Percentiles rank a stretch among this genome's conserved stretches.
Conservation (phyloP, 2,113 vertebrate genomes). For the Elachura formosa region DNA sequence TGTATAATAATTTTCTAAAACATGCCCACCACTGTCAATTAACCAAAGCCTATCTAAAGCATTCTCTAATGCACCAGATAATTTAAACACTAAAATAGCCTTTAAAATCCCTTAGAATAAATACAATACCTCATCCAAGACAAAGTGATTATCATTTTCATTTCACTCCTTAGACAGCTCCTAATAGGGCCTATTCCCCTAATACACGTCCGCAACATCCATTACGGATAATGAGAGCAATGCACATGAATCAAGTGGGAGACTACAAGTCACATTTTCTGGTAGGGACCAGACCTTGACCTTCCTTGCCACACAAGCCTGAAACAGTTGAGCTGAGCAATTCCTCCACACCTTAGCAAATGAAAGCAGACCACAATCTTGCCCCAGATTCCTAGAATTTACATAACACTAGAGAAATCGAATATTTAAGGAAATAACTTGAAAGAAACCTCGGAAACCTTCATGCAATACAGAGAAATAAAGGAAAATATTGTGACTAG, state of each 20-base stretch:
- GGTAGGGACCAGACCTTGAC: neutral
- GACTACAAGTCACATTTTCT: neutral
- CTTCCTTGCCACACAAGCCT: neutral
- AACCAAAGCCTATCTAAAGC: conserved; percentile 13
- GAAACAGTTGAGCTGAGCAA: neutral
- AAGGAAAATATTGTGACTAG: neutral
- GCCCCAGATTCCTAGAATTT: neutral
- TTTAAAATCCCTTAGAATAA: conserved; percentile 42
- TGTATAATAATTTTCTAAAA: conserved; percentile 30
- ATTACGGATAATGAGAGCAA: neutral
- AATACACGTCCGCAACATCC: neutral
- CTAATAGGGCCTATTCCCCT: neutral
- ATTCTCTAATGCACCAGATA: conserved; percentile 7
- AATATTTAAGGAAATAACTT: neutral
- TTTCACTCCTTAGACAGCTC: neutral
- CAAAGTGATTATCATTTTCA: conserved; percentile 28
- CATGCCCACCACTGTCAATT: conserved; percentile 31
- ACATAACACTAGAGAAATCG: neutral
- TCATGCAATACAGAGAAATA: neutral
- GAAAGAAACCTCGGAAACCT: neutral
- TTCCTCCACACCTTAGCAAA: neutral
- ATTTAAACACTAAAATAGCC: conserved; percentile 37
- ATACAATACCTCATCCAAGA: conserved; percentile 36
- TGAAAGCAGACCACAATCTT: neutral
- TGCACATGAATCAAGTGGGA: neutral